Conservation (phyloP, 2,888 invertebrate species). For the Callosobruchus maculatus region DNA sequence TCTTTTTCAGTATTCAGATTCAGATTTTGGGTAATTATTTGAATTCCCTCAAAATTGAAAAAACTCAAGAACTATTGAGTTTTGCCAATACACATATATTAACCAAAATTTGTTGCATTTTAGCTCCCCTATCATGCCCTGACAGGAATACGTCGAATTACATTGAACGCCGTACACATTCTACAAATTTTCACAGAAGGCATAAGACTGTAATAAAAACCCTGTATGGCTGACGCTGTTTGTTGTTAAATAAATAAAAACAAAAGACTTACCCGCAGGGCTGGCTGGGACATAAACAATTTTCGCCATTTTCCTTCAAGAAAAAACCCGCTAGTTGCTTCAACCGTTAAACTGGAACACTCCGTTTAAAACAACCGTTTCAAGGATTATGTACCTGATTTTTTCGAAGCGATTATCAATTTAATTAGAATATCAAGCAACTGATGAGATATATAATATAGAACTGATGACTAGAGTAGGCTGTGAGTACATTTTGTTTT, state of each 20-base stretch:
- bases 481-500: background rate
- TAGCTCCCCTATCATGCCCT: no score
- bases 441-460: background rate
- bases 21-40: no score
- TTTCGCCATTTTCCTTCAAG: conserved; percentile 9
- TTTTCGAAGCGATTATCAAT: background rate
- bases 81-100: no score
- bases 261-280: conserved; percentile 11
- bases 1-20: no score
- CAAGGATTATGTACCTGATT: conserved; percentile 1
- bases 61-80: no score
- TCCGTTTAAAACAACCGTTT: background rate
- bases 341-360: background rate
- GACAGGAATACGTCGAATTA: no score
- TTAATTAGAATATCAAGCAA: background rate
- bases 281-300: conserved; percentile 10
- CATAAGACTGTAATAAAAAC: no score
- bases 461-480: background rate
- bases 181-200: no score
- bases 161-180: no score
- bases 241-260: background rate
- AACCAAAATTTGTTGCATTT: no score
- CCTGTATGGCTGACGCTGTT: no score
- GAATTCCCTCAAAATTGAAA: no score
- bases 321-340: background rate